Conservation (phyloP, 2,797 vertebrate genomes). For the Dermochelys coriacea region DNA sequence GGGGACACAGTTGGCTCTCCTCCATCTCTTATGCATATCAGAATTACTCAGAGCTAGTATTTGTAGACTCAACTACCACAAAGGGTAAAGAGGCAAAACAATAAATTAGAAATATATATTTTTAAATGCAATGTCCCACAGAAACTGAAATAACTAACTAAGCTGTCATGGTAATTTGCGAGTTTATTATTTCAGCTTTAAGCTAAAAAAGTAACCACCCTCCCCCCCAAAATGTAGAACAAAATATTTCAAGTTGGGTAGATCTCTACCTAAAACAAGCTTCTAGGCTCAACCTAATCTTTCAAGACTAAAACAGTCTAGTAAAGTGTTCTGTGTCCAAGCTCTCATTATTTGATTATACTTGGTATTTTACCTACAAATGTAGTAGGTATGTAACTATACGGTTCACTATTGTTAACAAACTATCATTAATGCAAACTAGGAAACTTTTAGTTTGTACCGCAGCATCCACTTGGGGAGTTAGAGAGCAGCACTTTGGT, state of each 20-base stretch:
- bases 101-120: too few relatives aligned
- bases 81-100: not conserved
- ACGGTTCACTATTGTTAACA: not conserved
- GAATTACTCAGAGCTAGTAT: not conserved
- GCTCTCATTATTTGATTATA: not conserved
- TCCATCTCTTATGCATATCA: not conserved
- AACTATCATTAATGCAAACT: not conserved
- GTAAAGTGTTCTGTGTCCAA: not conserved
- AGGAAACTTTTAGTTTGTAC: not conserved
- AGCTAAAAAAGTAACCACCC: not conserved
- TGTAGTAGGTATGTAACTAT: not conserved
- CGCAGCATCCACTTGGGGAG: not conserved
- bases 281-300: too few relatives aligned
- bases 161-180: not conserved
- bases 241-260: not conserved
- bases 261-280: not conserved
- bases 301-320: not conserved
- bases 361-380: not conserved
- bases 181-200: not conserved
- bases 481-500: not conserved
- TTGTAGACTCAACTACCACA: not conserved
- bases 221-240: not conserved
- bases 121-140: not conserved
- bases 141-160: conserved; percentile 1
- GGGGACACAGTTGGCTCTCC: not conserved